Percentiles rank a stretch among this genome's conserved stretches.
Conservation (phyloP, 1,140 invertebrate genomes). For the Anoplolepis gracilipes region DNA sequence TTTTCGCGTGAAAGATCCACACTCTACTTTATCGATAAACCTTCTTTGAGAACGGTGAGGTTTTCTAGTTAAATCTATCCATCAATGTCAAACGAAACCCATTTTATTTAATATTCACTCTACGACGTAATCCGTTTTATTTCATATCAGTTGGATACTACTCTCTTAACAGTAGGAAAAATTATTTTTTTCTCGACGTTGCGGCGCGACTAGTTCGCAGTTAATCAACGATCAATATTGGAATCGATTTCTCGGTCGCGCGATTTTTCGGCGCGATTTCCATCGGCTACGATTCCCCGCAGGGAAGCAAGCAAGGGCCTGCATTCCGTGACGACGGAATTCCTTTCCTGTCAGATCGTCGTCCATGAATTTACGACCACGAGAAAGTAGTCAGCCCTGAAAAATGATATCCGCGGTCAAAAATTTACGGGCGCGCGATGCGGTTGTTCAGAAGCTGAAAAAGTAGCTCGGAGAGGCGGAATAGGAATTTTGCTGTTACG, state of each 20-base stretch:
- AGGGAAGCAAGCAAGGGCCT: neutral
- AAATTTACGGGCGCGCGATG: conserved; percentile 59
- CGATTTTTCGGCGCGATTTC: conserved; percentile 34
- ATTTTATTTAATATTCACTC: conserved; percentile 65
- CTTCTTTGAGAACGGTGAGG: conserved; percentile 54
- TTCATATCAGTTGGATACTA: conserved; percentile 32
- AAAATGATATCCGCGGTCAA: conserved; percentile 61
- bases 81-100: conserved; percentile 66
- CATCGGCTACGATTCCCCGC: conserved; percentile 36
- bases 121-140: conserved; percentile 44
- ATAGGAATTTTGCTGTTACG: conserved; percentile 58
- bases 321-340: conserved; percentile 59
- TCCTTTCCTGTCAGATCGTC: conserved; percentile 61
- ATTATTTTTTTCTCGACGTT: conserved; percentile 24
- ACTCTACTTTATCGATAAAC: conserved; percentile 64
- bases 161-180: conserved; percentile 39
- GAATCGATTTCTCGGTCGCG: conserved; percentile 19
- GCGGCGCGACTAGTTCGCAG: neutral
- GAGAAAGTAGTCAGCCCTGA: conserved; percentile 57
- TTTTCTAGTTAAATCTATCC: conserved; percentile 68
- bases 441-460: conserved; percentile 58
- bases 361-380: conserved; percentile 52
- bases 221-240: conserved; percentile 51
- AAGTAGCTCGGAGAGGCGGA: conserved; percentile 53
- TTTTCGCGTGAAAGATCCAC: conserved; percentile 18